Percentiles rank a stretch among this genome's conserved stretches.
Evolutionary conservation across 2,797 vertebrate genomes (phyloP).

Genomic region (Sciurus vulgaris): DNA sequence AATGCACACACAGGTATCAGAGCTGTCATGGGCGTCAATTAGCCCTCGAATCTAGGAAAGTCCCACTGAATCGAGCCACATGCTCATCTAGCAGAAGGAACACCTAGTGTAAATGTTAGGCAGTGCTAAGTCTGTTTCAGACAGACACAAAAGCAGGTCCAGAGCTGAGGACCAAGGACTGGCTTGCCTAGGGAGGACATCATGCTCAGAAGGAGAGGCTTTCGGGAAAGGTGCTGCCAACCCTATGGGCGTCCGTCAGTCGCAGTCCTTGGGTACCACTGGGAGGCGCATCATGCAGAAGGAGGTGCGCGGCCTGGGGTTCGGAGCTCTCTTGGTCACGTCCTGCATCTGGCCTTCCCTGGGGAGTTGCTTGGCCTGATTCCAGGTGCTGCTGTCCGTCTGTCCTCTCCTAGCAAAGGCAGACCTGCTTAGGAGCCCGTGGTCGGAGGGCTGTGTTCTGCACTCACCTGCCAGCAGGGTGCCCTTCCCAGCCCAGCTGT

Average conservation of each 20-base stretch:
- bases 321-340: accelerated
- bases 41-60: not conserved
- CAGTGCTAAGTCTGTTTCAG: not conserved
- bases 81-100: not conserved
- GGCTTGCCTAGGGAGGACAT: accelerated
- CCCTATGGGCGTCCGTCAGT: accelerated
- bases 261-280: accelerated
- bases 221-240: not conserved
- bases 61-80: accelerated
- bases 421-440: not conserved
- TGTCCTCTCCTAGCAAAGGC: not conserved
- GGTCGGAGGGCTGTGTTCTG: accelerated
- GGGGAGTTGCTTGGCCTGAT: accelerated
- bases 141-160: not conserved
- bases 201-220: accelerated
- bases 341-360: accelerated
- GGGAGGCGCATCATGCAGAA: not conserved
- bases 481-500: no score
- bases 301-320: accelerated
- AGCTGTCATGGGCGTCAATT: accelerated
- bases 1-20: accelerated
- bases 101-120: accelerated
- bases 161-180: not conserved
- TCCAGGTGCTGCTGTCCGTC: accelerated
- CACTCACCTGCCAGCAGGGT: no score